Evolutionary conservation across 92 coral and sea anemone species (phyloP).

Genomic region (Meandrina meandrites): DNA sequence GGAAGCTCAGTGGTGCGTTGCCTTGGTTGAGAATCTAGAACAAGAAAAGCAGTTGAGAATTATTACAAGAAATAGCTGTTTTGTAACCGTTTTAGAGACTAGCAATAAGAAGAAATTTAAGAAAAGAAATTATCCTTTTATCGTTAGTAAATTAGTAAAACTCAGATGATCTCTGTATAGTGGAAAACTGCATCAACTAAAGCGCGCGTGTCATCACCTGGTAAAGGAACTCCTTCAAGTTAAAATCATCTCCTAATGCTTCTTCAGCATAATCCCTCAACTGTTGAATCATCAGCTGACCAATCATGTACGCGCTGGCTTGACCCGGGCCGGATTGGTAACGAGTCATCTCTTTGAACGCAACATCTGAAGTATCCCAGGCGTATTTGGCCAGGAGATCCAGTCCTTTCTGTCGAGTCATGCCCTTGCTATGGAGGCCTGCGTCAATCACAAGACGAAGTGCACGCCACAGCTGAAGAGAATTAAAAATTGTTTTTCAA

Average conservation of each 20-base stretch:
- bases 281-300: slow-evolving; percentile 65
- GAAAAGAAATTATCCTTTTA: too few relatives aligned
- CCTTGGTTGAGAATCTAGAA: slow-evolving; percentile 84
- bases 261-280: slow-evolving; percentile 51
- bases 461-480: slow-evolving; percentile 83
- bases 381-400: slow-evolving; percentile 77
- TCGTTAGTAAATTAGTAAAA: too few relatives aligned
- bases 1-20: slow-evolving; percentile 82
- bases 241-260: slow-evolving; percentile 47
- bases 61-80: not conserved
- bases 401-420: slow-evolving; percentile 77
- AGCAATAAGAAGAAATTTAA: too few relatives aligned
- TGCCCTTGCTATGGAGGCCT: slow-evolving; percentile 86
- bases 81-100: too few relatives aligned
- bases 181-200: too few relatives aligned
- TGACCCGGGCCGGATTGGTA: slow-evolving; percentile 85
- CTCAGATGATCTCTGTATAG: too few relatives aligned
- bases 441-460: slow-evolving; percentile 85
- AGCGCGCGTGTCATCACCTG: slow-evolving; percentile 33
- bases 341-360: slow-evolving; percentile 77
- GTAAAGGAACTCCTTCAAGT: slow-evolving; percentile 72
- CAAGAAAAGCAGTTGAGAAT: not conserved
- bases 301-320: slow-evolving; percentile 80
- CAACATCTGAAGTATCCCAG: slow-evolving; percentile 92
- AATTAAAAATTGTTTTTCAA: not conserved